Conservation (phyloP, 2,888 invertebrate genomes). For the Lamproptera curius region DNA sequence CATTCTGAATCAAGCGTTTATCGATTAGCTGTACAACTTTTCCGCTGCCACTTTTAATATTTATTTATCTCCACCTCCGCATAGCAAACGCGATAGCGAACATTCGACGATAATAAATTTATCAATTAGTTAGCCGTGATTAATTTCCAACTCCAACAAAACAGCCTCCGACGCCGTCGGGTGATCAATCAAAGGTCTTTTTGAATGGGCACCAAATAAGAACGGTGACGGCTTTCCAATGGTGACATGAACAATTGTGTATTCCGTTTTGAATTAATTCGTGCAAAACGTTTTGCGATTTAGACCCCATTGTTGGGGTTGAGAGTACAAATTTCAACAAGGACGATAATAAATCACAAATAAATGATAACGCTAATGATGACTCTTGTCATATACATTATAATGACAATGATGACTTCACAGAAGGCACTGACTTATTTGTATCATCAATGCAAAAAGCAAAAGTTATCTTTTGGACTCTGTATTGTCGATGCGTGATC, state of each 20-base stretch:
- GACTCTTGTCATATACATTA: too few species aligned
- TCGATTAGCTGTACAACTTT: too few species aligned
- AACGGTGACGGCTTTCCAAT: slow-evolving; percentile 2
- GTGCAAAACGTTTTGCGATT: not conserved
- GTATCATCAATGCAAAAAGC: too few species aligned
- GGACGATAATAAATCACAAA: too few species aligned
- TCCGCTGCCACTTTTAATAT: not conserved
- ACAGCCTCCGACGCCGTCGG: slow-evolving; percentile 20
- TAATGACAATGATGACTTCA: too few species aligned
- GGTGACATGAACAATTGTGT: not conserved
- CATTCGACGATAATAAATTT: slow-evolving; percentile 15
- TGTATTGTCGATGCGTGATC: too few species aligned
- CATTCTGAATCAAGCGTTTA: too few species aligned
- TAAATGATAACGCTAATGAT: too few species aligned
- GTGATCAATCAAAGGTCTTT: slow-evolving; percentile 21
- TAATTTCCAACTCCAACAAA: slow-evolving; percentile 19
- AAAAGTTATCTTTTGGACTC: too few species aligned
- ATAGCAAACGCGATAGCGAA: not conserved
- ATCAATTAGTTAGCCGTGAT: slow-evolving; percentile 22
- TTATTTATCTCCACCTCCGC: not conserved
- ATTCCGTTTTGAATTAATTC: not conserved
- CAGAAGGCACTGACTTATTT: too few species aligned
- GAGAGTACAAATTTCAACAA: too few species aligned
- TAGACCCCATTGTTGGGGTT: not conserved
- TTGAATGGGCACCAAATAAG: slow-evolving; percentile 8